These are phyloP conservation scores for Lithophane socia DNA, from an alignment of 2,888 invertebrate genomes.

Conservation along the genomic window DNA sequence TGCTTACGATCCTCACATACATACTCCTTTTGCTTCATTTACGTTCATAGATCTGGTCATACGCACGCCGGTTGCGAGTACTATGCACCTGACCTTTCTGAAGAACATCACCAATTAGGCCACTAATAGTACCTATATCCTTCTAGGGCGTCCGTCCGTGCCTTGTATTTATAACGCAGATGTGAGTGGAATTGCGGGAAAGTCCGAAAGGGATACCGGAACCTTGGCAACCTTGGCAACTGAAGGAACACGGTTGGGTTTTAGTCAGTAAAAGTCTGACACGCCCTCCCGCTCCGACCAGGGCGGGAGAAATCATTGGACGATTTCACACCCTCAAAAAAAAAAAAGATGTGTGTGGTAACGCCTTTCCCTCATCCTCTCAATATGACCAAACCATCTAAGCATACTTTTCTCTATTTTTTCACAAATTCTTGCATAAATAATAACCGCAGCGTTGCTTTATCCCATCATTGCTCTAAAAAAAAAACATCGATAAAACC, in stretches of 20 bases:
- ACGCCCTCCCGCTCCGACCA: too few relatives aligned
- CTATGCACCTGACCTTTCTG: neutral
- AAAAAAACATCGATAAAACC: slow-evolving; percentile 58
- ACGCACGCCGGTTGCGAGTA: neutral
- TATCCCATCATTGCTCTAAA: neutral
- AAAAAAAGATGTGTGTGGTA: too few relatives aligned
- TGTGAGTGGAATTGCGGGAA: too few relatives aligned
- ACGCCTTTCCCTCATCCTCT: neutral
- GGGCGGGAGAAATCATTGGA: too few relatives aligned
- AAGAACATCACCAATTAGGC: neutral
- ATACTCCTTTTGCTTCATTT: neutral
- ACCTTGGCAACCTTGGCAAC: too few relatives aligned
- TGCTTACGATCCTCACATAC: neutral
- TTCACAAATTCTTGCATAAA: too few relatives aligned
- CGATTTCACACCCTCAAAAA: too few relatives aligned
- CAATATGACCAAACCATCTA: neutral
- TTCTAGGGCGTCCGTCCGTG: neutral
- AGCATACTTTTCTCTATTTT: too few relatives aligned
- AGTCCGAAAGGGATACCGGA: too few relatives aligned
- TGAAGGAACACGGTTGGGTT: too few relatives aligned
- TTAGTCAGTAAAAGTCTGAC: too few relatives aligned
- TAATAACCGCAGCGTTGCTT: neutral
- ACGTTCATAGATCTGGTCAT: neutral
- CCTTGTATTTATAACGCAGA: too few relatives aligned
- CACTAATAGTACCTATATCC: neutral